Evolutionary conservation across 2,888 invertebrate species (phyloP).

Genomic region (Bombylius major): DNA sequence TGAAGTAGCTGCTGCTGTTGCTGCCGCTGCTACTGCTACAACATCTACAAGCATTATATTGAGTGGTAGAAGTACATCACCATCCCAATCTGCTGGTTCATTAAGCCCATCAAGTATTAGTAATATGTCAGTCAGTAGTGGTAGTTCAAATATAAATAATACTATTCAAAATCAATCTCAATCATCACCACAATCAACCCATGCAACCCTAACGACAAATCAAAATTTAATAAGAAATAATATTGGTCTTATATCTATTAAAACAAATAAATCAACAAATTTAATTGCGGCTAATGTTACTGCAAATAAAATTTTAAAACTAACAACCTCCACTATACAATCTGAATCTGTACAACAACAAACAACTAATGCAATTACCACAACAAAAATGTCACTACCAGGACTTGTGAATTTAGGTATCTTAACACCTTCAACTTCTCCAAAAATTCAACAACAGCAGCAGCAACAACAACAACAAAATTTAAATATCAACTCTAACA

Average conservation of each 20-base stretch:
- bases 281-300: slow-evolving; percentile 31
- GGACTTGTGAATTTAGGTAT: slow-evolving; percentile 39
- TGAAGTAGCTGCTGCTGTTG: slow-evolving; percentile 17
- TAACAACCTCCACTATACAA: slow-evolving; percentile 19
- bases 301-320: slow-evolving; percentile 34
- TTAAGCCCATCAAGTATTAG: slow-evolving; percentile 36
- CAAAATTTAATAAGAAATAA: slow-evolving; percentile 34
- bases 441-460: slow-evolving; percentile 32
- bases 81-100: slow-evolving; percentile 35
- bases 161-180: slow-evolving; percentile 5
- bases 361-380: slow-evolving; percentile 17
- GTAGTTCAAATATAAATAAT: slow-evolving; percentile 12
- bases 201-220: slow-evolving; percentile 11
- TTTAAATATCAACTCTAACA: slow-evolving; percentile 4
- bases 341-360: neutral
- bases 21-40: neutral
- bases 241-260: slow-evolving; percentile 35
- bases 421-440: slow-evolving; percentile 41
- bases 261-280: slow-evolving; percentile 25
- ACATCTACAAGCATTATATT: slow-evolving; percentile 8
- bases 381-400: slow-evolving; percentile 33
- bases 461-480: slow-evolving; percentile 21
- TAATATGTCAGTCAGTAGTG: slow-evolving; percentile 35
- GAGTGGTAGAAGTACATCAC: slow-evolving; percentile 30
- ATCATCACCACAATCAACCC: neutral